Base-by-base conservation (phyloP, 2,797 vertebrate genomes). In the Coluber constrictor region DNA sequence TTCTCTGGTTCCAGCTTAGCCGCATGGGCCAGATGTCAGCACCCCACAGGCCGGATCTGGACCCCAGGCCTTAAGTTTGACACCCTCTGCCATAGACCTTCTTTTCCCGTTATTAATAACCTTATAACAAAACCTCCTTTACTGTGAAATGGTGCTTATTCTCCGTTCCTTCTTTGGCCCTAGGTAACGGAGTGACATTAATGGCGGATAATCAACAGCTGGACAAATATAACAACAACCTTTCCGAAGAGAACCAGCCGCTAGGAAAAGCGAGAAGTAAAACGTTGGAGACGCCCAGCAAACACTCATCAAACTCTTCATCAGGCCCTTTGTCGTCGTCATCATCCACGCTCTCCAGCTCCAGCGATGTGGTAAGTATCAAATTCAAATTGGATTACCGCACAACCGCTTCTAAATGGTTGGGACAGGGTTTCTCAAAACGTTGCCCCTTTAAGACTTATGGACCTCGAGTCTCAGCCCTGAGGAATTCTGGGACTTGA, bases 171-270 rank as follows among this genome's bases (percentile, higher is more conserved):
- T 25, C 55, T 90, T 89, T 86, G 54, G 10, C 93, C 18, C 97
- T 94, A 98, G 99, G 98, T 97, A 99, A 99, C 63, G 98, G 99
- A 63, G 98, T 99, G 93, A 98, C 98, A 27, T 97, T 99, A 96
- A 98, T 98, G 94, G 98, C 98, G 96, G 98, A 99, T 96, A 98
- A 98, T 91, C 98, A 99, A 97, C 98, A 99, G 97, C 98, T 99
- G 29, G 99, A 99, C 92, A 98, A 99, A 96, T 98, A 99, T 97
- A 99, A 99, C 98, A 99, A 99, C 97, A 99, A 99, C 89, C 96
- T 99, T 90, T 97, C 98, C 27, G 98, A 98, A 93, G 98, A 98
- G 89, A 98, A 97, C 6, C 98, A 98, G 95, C 97, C 98, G 92
- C 97, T 98, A 57, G 97, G 98, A 29, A 98, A 98, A 92, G 96